Conservation (phyloP, 1,140 invertebrate species). For the Ganaspis sp. region DNA sequence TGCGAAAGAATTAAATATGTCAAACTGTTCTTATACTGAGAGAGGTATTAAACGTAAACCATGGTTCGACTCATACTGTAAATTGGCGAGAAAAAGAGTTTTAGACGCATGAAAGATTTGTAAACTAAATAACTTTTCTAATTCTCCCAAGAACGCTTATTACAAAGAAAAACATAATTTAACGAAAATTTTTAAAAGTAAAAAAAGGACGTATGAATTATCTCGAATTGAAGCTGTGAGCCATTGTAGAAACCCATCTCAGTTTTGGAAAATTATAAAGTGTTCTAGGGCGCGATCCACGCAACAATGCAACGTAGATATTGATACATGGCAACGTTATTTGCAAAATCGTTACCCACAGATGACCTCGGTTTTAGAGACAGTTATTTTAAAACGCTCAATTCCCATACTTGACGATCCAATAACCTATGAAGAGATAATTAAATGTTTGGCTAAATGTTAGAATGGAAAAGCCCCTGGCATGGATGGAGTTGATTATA, state of each 20-base stretch:
- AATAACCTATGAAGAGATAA: constrained; percentile 31
- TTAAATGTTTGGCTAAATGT: constrained; percentile 2
- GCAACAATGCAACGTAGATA: background rate
- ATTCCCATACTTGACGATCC: constrained; percentile 27
- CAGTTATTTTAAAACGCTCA: background rate
- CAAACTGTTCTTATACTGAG: background rate
- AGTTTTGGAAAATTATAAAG: background rate
- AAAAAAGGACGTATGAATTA: background rate
- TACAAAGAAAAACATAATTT: background rate
- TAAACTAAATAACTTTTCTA: background rate
- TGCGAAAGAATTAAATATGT: background rate
- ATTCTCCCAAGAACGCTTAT: background rate
- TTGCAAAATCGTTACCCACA: background rate
- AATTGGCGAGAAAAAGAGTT: background rate
- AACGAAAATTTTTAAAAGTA: background rate
- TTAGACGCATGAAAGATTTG: background rate
- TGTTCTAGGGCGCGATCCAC: background rate
- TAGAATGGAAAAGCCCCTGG: constrained; percentile 48
- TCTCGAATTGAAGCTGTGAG: background rate
- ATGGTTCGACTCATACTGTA: background rate
- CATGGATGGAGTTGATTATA: constrained; percentile 40
- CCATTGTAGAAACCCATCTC: background rate
- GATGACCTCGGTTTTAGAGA: background rate
- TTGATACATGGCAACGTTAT: background rate
- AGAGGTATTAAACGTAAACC: background rate